Conservation (phyloP, 2,797 vertebrate species). For the Decapterus maruadsi region DNA sequence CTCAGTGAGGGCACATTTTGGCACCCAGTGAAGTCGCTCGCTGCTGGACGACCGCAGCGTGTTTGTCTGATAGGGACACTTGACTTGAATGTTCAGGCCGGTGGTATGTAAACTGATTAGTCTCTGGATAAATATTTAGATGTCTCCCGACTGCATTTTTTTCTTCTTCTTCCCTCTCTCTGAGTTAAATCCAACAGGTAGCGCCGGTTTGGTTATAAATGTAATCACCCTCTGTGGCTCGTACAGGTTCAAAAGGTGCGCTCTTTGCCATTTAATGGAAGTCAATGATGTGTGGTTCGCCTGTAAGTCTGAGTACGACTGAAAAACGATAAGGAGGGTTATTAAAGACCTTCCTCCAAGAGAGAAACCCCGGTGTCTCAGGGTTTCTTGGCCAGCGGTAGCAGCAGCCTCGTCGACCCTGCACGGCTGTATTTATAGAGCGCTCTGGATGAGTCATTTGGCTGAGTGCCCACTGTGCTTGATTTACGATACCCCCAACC, state of each 20-base stretch:
- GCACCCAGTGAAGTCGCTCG: conserved; percentile 23
- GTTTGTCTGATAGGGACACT: conserved; percentile 55
- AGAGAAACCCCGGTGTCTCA: conserved; percentile 59
- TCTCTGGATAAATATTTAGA: conserved; percentile 77
- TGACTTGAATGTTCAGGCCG: conserved; percentile 56
- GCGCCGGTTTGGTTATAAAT: conserved; percentile 15
- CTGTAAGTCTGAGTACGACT: conserved; percentile 43
- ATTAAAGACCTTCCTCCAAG: conserved; percentile 60
- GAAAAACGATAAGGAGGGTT: conserved; percentile 57
- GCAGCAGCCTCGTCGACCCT: conserved; percentile 71
- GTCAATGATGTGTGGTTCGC: conserved; percentile 35
- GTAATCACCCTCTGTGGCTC: background rate
- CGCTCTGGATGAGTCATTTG: conserved; percentile 77
- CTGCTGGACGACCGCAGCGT: conserved; percentile 31
- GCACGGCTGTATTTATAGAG: conserved; percentile 83
- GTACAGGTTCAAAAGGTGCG: conserved; percentile 16
- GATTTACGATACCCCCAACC: conserved; percentile 71
- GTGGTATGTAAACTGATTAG: conserved; percentile 76
- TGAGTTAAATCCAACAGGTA: conserved; percentile 41
- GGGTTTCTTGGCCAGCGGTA: conserved; percentile 73
- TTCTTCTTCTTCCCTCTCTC: background rate
- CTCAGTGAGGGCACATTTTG: conserved; percentile 54
- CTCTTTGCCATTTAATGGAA: conserved; percentile 28
- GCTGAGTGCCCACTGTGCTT: conserved; percentile 76
- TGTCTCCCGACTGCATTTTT: conserved; percentile 1